Evolutionary conservation across 2,113 vertebrate genomes (phyloP).

Genomic region (Hippocampus mohnikei): DNA sequence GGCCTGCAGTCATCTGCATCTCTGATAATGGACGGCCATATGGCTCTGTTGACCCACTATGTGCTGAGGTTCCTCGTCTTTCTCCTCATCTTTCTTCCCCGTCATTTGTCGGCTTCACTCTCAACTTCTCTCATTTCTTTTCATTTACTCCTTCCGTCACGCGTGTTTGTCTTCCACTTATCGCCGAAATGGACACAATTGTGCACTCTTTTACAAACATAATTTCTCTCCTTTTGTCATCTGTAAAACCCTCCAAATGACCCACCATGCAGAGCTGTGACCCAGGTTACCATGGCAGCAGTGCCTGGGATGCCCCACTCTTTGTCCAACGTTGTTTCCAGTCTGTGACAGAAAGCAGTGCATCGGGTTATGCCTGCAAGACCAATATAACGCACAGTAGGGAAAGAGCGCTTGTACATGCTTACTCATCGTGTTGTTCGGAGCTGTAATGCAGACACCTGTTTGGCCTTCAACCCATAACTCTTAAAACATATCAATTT

Average conservation of each 20-base stretch:
- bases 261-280: conserved; percentile 61
- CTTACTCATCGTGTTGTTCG: not conserved
- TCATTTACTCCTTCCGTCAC: conserved; percentile 31
- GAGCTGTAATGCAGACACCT: not conserved
- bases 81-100: conserved; percentile 44
- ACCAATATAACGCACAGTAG: conserved; percentile 8
- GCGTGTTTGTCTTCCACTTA: conserved; percentile 27
- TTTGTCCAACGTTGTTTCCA: conserved; percentile 55
- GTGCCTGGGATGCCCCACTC: conserved; percentile 55
- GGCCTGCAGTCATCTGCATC: conserved; percentile 79
- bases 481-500: not conserved
- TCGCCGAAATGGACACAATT: conserved; percentile 35
- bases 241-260: conserved; percentile 61
- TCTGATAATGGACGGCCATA: conserved; percentile 81
- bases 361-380: conserved; percentile 23
- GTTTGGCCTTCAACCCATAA: not conserved
- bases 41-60: conserved; percentile 80
- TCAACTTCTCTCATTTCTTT: conserved; percentile 40
- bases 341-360: conserved; percentile 56
- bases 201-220: conserved; percentile 36
- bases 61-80: conserved; percentile 54
- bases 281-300: conserved; percentile 73
- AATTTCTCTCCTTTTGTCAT: conserved; percentile 29
- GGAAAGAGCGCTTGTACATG: conserved; percentile 26
- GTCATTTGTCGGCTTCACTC: conserved; percentile 32